Percentiles rank a stretch among this genome's conserved stretches.
phyloP scores from a whole-genome alignment of 2,888 invertebrate species.

The Amblyjoppa fuscipennis region DNA sequence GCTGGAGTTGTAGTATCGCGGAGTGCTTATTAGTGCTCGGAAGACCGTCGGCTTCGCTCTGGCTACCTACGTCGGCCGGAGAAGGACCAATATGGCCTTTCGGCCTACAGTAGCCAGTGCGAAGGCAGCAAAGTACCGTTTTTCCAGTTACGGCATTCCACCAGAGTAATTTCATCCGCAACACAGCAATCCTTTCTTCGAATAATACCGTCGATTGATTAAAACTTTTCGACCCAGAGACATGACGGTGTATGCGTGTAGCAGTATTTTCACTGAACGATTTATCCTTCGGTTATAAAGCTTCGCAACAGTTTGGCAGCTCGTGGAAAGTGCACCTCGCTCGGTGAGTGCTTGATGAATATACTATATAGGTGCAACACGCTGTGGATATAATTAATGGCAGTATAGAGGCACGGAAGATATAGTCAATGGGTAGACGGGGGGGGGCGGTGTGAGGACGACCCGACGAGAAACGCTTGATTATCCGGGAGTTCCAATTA shows the following conservation, averaged over 20 bases:
- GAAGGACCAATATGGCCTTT: no score
- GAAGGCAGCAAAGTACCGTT: no score
- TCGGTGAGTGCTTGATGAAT: slow-evolving; percentile 25
- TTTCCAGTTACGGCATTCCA: no score
- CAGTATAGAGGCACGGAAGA: neutral
- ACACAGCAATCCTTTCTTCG: neutral
- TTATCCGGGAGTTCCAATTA: slow-evolving; percentile 63
- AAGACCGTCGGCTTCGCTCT: no score
- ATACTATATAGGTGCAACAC: slow-evolving; percentile 22
- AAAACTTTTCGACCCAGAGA: neutral
- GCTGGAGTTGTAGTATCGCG: no score
- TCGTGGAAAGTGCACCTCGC: slow-evolving; percentile 12
- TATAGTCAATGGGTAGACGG: neutral
- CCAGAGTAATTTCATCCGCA: neutral
- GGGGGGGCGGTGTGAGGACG: slow-evolving; percentile 23
- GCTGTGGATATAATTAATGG: slow-evolving; percentile 59
- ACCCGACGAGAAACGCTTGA: slow-evolving; percentile 48
- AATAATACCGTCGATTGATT: slow-evolving; percentile 4
- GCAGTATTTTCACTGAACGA: slow-evolving; percentile 22
- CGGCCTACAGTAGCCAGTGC: no score
- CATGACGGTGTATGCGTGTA: neutral
- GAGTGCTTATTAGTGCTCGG: no score
- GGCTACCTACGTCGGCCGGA: no score
- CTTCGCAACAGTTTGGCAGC: slow-evolving; percentile 55
- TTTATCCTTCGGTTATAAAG: slow-evolving; percentile 40